Evolutionary conservation across 2,797 vertebrate species (phyloP), one percentile per base, ranked within the genome.

Genomic region (Chaenodraco wilsoni): DNA sequence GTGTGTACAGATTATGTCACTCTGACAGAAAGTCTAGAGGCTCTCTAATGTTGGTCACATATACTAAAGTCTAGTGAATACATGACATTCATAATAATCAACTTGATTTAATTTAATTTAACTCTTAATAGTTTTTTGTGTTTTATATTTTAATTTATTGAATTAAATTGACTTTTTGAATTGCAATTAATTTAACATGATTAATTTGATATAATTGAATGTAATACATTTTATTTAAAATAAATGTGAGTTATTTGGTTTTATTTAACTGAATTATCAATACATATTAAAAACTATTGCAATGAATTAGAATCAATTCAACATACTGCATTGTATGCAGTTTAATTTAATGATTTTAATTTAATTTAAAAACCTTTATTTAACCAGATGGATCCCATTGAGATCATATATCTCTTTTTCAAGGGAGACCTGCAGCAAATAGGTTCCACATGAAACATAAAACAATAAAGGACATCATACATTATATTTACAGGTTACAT

Each of bases 1-100:
- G 66, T 71, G 60, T 69, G 55, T 27, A 16, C 16, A 43, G 13
- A 40, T 71, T 44, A 54, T 60, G 50, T 59, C n/a, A 82, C 56
- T 54, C 43, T 64, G 4, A 10, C 41, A 9, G 40, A 1, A 50
- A 59, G 56, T 43, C 51, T 50, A 0, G 3, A 57, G 61, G 6
- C 17, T 31, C 27, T 27, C 27, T 27, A 27, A 5, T 27, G 27
- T 27, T 27, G 27, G 27, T 27, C 27, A 27, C 27, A 27, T 27
- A 27, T 27, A 27, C 27, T 27, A 27, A 27, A 27, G 27, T 27
- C 27, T 27, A 27, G 27, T 27, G 27, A 27, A 27, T 27, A 27
- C 5, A 27, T 27, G 27, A 5, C 5, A 27, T 27, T 27, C 27
- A 9, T 5, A 49, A 15, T 63, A 2, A 19, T 49, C 33, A 4